These are phyloP conservation scores for Calephelis nemesis DNA, from an alignment of 1,140 invertebrate genomes.

Conservation along the genomic window DNA sequence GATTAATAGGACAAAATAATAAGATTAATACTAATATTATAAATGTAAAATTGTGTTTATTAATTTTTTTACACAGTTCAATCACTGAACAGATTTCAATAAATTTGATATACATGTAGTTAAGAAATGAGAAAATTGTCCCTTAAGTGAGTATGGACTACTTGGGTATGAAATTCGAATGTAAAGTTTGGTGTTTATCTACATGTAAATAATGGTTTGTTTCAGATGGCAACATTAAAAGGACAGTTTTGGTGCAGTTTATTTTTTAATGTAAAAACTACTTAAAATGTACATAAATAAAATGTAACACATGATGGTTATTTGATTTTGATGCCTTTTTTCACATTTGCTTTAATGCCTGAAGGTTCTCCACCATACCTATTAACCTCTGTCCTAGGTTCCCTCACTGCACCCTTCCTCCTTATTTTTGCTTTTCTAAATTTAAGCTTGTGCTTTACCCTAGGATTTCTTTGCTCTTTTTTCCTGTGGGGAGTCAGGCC, in stretches of 20 bases:
- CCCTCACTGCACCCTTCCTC: conserved; percentile 92
- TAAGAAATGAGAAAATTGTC: no score
- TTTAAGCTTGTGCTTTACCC: conserved; percentile 95
- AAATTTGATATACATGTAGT: no score
- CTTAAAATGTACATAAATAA: conserved; percentile 40
- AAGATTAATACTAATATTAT: no score
- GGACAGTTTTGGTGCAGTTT: conserved; percentile 22
- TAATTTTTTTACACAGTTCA: no score
- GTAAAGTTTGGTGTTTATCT: no score
- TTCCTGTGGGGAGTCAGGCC: conserved; percentile 93
- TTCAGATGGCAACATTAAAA: conserved; percentile 72
- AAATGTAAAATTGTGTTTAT: no score
- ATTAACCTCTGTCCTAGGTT: conserved; percentile 87
- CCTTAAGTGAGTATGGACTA: no score
- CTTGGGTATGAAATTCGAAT: no score
- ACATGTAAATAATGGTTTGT: conserved; percentile 33
- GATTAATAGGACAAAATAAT: no score
- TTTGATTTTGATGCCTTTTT: conserved; percentile 93
- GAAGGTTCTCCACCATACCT: conserved; percentile 94
- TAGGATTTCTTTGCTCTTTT: conserved; percentile 94
- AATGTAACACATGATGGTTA: conserved; percentile 53
- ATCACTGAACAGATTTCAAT: no score
- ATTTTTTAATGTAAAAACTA: conserved; percentile 54
- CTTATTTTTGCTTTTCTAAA: conserved; percentile 93
- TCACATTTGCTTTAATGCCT: conserved; percentile 92